phyloP scores from a whole-genome alignment of 35 echinoderm and acorn worm species.

The Chiridota heheva region DNA sequence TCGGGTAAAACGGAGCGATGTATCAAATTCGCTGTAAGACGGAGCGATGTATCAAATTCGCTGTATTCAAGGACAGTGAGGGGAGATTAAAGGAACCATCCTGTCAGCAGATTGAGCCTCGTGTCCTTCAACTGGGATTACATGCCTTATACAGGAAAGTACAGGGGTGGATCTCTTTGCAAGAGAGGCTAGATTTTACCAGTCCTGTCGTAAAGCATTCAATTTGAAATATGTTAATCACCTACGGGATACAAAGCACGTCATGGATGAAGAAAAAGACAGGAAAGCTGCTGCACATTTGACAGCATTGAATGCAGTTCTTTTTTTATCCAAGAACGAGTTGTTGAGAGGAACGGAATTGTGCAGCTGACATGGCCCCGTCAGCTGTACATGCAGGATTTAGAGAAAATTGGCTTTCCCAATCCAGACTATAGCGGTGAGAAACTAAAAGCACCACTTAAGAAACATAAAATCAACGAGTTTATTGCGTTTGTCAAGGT shows the following conservation, averaged over 20 bases:
- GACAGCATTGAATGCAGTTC: constrained; percentile 30
- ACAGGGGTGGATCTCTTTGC: constrained; percentile 67
- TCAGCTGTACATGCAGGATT: constrained; percentile 33
- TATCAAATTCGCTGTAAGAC: too few species aligned
- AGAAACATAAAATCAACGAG: not conserved
- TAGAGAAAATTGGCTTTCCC: constrained; percentile 30
- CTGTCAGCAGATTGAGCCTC: too few species aligned
- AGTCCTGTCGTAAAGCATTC: constrained; percentile 12
- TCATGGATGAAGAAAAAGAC: not conserved
- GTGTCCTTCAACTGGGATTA: too few species aligned
- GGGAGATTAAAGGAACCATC: too few species aligned
- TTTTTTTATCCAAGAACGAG: constrained; percentile 5
- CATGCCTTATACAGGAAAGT: too few species aligned
- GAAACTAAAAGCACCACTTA: constrained; percentile 49
- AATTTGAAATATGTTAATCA: constrained; percentile 2
- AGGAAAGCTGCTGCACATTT: constrained; percentile 24
- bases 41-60: too few species aligned
- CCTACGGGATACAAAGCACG: not conserved
- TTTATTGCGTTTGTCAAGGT: not conserved
- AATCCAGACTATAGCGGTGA: constrained; percentile 54
- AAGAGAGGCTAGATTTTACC: constrained; percentile 35
- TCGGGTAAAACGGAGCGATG: too few species aligned
- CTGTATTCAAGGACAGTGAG: too few species aligned
- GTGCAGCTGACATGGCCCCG: not conserved
- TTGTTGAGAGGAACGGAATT: constrained; percentile 19